Base-by-base conservation (phyloP, 2,797 vertebrate species). In the Micromesistius poutassou region DNA sequence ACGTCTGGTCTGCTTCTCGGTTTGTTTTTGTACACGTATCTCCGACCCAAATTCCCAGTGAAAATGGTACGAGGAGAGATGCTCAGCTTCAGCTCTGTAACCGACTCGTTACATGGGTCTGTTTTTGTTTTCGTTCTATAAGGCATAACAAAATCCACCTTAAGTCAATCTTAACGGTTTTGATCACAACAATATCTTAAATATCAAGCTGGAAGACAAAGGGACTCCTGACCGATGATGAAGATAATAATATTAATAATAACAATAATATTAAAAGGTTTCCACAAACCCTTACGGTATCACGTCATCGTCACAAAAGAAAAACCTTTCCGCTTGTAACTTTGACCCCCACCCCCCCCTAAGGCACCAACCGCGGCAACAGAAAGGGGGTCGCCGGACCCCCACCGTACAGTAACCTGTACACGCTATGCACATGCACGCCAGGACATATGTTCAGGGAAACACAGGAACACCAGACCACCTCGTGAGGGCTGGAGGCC, bases 71-170 rank as follows among this genome's bases (percentile, higher is more conserved):
- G n/a, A 81, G 81, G 79, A 77, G 88, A 76, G 82, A 78, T 85
- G 87, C 77, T 87, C 86, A 80, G 77, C 74, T 55, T 55, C 50
- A 80, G 77, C 76, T 90, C 89, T 90, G 89, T 91, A 94, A 94
- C 93, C 77, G 79, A 89, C 78, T 78, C 84, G 92, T 92, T 93
- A 92, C 92, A 88, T n/a, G 87, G 91, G 92, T 94, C 93, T 79
- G 82, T 79, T 88, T 72, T 77, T 83, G 36, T 38, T 38, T 38
- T 38, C 36, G 88, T 80, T 78, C 66, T 84, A 83, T 87, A 91
- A 92, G 89, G 89, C 88, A 79, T 86, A 84, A 83, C 85, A 38
- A 55, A 81, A 88, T 78, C 80, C 85, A 91, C 85, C 87, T 91
- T 86, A 85, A 78, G 89, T 93, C 91, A 75, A 71, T 30, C 81